phyloP scores from a whole-genome alignment of 2,888 invertebrate genomes.

The Pristionchus maxplancki region DNA sequence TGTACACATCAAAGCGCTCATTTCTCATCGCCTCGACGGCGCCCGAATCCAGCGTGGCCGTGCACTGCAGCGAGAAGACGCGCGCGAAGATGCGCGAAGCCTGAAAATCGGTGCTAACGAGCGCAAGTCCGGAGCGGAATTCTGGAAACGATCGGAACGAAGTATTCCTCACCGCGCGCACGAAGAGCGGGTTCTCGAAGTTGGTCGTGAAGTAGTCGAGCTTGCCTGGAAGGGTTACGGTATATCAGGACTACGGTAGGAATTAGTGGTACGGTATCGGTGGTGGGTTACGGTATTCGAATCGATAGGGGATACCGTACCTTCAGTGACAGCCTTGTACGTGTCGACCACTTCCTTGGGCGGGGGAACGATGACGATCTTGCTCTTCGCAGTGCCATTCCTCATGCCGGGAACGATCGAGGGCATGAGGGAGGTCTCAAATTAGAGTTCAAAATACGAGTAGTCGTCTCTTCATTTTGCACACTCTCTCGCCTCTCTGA shows the following conservation, averaged over 20 bases:
- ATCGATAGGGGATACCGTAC: background rate
- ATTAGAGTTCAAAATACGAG: background rate
- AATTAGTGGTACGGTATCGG: no score
- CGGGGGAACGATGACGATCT: background rate
- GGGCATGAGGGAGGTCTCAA: background rate
- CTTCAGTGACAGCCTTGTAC: background rate
- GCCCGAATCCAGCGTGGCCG: background rate
- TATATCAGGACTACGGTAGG: background rate
- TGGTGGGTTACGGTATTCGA: background rate
- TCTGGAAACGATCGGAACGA: background rate
- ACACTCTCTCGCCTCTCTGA: no score
- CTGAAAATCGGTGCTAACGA: conserved; percentile 7
- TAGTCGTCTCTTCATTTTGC: no score
- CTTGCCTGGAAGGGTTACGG: background rate
- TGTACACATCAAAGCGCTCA: background rate
- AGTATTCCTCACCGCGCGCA: background rate
- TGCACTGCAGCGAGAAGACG: background rate
- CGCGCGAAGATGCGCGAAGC: background rate
- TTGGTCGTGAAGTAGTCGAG: background rate
- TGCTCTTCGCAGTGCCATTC: background rate
- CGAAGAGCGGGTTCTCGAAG: background rate
- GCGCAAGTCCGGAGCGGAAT: background rate
- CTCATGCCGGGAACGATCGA: background rate
- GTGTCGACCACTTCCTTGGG: background rate
- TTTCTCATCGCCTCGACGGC: background rate